These are phyloP conservation scores for Pan troglodytes DNA, from an alignment of 2,113 vertebrate species.

Conservation along the genomic window DNA sequence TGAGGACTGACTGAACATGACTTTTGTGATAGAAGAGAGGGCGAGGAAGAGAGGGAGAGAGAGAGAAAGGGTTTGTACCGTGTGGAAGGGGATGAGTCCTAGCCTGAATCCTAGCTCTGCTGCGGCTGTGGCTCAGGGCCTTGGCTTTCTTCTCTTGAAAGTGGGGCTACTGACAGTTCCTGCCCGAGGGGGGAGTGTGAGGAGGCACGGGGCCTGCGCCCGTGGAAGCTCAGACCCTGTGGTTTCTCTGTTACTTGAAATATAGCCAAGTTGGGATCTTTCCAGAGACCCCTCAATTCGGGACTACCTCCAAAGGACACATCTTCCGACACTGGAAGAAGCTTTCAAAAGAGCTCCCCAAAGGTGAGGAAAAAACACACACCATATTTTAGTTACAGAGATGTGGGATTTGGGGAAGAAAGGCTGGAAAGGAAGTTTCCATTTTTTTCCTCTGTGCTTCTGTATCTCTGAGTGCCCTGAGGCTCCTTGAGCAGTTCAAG, in stretches of 20 bases:
- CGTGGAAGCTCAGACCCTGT: fast-evolving
- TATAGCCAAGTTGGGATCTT: neutral
- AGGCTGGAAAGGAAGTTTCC: neutral
- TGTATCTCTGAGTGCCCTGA: neutral
- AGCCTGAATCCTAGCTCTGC: neutral
- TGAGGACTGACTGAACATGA: neutral
- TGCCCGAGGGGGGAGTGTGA: fast-evolving
- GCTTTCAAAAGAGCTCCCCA: neutral
- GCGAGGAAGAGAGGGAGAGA: neutral
- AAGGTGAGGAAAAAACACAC: neutral
- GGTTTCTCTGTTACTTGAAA: neutral
- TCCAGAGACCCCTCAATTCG: neutral
- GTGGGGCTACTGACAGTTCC: neutral
- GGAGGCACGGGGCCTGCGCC: neutral
- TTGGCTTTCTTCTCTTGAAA: neutral
- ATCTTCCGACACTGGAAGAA: too few species aligned
- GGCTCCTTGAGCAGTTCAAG: neutral
- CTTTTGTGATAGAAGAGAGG: neutral
- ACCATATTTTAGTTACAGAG: fast-evolving
- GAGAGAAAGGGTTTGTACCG: too few species aligned
- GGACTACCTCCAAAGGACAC: neutral
- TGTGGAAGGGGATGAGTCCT: neutral
- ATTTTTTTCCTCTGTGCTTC: too few species aligned
- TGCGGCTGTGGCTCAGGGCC: neutral
- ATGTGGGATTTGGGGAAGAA: neutral